A percentile compares a stretch with the other conserved stretches of the same genome.
Conservation (phyloP, 53 echinoderm and acorn worm genomes). For the Holothuria scabra region DNA sequence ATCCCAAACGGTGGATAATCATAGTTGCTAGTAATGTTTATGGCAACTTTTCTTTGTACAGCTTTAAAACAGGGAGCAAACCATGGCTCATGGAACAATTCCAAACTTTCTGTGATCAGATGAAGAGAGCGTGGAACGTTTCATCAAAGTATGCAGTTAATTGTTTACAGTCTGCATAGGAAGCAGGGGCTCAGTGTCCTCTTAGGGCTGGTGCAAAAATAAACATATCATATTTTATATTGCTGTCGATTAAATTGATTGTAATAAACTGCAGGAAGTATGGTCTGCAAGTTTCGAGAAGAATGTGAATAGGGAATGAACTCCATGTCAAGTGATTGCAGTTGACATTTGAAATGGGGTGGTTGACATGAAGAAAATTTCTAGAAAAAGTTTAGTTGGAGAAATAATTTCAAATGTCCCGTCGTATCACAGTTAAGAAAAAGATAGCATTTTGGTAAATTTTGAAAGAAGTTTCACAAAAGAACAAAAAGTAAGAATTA, state of each 20-base stretch:
- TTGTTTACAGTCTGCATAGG: conserved; percentile 35
- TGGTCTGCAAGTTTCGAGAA: not conserved
- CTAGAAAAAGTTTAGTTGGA: no score
- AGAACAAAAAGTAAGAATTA: not conserved
- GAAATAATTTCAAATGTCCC: no score
- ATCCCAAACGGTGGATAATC: not conserved
- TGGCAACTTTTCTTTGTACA: no score
- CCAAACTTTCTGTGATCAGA: no score
- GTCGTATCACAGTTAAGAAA: no score
- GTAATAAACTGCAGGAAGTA: conserved; percentile 6
- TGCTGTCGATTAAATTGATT: conserved; percentile 35
- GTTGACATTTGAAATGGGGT: conserved; percentile 20
- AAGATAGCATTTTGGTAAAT: not conserved
- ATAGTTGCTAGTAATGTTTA: no score
- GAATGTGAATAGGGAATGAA: not conserved
- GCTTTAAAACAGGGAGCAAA: no score
- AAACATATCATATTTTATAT: conserved; percentile 43
- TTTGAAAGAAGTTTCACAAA: not conserved
- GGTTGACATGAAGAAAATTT: no score
- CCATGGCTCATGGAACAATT: no score
- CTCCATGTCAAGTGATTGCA: not conserved
- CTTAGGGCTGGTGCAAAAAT: conserved; percentile 34
- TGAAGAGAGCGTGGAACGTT: conserved; percentile 3
- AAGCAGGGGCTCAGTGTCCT: conserved; percentile 9
- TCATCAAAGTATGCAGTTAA: conserved; percentile 1